phyloP scores from a whole-genome alignment of 2,888 invertebrate species.

The Phalera bucephala region DNA sequence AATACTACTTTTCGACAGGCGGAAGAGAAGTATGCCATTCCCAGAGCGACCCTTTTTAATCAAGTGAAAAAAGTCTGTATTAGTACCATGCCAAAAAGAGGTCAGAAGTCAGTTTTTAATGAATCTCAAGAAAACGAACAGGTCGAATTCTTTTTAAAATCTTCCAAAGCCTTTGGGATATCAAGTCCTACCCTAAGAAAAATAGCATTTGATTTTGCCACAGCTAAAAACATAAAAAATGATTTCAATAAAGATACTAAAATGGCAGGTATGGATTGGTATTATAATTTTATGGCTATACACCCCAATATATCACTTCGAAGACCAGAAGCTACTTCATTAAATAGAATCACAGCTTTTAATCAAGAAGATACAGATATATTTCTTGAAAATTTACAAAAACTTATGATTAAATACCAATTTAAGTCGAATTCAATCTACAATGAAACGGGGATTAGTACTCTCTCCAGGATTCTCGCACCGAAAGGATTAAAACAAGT shows the following conservation, averaged over 20 bases:
- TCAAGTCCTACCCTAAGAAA: constrained; percentile 19
- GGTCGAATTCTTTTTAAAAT: constrained; percentile 20
- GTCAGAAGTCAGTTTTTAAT: constrained; percentile 14
- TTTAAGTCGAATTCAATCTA: constrained; percentile 6
- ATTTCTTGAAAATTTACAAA: constrained; percentile 8
- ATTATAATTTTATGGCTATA: constrained; percentile 20
- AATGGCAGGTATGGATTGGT: constrained; percentile 24
- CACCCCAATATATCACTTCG: constrained; percentile 22
- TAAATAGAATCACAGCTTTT: constrained; percentile 13
- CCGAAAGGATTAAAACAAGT: constrained; percentile 11
- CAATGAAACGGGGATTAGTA: constrained; percentile 16
- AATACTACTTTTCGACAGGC: constrained; percentile 17
- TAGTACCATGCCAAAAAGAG: constrained; percentile 13
- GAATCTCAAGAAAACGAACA: no score
- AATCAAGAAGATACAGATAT: constrained; percentile 7
- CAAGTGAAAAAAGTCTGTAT: constrained; percentile 12
- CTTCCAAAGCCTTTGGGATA: constrained; percentile 14
- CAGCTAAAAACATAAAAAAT: constrained; percentile 13
- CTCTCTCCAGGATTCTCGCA: constrained; percentile 15
- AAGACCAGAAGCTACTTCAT: constrained; percentile 22
- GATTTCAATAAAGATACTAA: constrained; percentile 12
- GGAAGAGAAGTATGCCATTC: constrained; percentile 15
- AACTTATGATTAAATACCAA: not conserved
- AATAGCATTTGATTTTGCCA: constrained; percentile 24
- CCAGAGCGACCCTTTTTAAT: constrained; percentile 8